Percentiles rank a stretch among this genome's conserved stretches.
phyloP scores from a whole-genome alignment of 1,140 invertebrate species.

The Drosophila bocki region DNA sequence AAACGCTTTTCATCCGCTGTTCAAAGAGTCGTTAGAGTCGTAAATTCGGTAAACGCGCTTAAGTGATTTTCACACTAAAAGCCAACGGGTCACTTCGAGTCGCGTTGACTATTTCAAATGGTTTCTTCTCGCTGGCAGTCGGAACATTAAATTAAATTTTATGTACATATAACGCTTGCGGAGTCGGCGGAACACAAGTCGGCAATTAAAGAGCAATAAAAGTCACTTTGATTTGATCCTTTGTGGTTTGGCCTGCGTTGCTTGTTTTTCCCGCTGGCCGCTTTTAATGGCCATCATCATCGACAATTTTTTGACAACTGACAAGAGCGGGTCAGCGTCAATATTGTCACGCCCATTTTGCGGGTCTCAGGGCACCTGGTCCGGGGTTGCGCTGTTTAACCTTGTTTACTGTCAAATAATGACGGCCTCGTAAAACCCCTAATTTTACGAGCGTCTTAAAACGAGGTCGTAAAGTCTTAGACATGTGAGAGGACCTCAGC shows the following conservation, averaged over 20 bases:
- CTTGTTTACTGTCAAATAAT: slow-evolving; percentile 78
- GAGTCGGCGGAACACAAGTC: slow-evolving; percentile 68
- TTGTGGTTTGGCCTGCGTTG: slow-evolving; percentile 12
- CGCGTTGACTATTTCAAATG: slow-evolving; percentile 46
- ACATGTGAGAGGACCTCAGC: slow-evolving; percentile 29
- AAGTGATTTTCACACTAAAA: slow-evolving; percentile 80
- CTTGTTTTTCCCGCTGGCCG: slow-evolving; percentile 17
- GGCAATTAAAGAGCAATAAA: slow-evolving; percentile 80
- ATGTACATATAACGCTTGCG: slow-evolving; percentile 50
- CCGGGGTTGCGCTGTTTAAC: slow-evolving; percentile 14
- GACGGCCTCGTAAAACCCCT: slow-evolving; percentile 59
- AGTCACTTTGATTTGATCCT: slow-evolving; percentile 60
- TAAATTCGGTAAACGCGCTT: slow-evolving; percentile 76
- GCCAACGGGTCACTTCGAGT: slow-evolving; percentile 63
- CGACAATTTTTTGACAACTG: slow-evolving; percentile 65
- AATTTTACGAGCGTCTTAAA: slow-evolving; percentile 58
- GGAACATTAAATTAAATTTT: slow-evolving; percentile 73
- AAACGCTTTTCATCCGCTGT: slow-evolving; percentile 40
- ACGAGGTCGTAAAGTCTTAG: slow-evolving; percentile 56
- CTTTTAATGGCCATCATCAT: slow-evolving; percentile 68
- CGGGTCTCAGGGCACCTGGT: slow-evolving; percentile 41
- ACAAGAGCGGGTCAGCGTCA: slow-evolving; percentile 51
- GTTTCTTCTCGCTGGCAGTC: slow-evolving; percentile 13
- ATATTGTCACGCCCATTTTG: slow-evolving; percentile 57
- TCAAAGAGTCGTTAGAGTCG: slow-evolving; percentile 58